A percentile compares a stretch with the other conserved stretches of the same genome.
phyloP scores from a whole-genome alignment of 2,113 vertebrate species.

The Cyprinodon tularosa region DNA sequence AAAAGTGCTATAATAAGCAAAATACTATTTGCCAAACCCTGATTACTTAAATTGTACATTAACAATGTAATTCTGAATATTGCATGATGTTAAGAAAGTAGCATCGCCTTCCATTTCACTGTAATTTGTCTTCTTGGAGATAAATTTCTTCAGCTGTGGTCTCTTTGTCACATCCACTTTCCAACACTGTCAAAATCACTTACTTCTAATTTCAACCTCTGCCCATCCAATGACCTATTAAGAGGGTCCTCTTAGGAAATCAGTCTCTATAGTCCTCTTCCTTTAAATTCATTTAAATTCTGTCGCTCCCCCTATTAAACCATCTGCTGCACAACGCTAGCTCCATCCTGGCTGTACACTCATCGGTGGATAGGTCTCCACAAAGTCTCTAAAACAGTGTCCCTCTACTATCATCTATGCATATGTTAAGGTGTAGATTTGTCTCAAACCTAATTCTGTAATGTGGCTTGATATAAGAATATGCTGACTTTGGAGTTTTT shows the following conservation, averaged over 20 bases:
- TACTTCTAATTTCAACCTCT: constrained; percentile 1
- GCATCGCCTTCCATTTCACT: not conserved
- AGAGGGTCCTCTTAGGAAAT: not conserved
- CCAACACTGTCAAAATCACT: constrained; percentile 1
- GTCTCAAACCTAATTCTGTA: not conserved
- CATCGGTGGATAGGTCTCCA: not conserved
- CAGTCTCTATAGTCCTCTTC: not conserved
- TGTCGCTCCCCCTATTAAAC: not conserved
- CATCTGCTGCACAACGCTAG: not conserved
- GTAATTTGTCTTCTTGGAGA: not conserved
- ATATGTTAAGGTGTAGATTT: not conserved
- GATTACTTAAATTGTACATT: not conserved
- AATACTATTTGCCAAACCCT: not conserved
- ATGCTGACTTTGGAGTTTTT: not conserved
- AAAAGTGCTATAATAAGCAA: not conserved
- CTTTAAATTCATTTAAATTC: not conserved
- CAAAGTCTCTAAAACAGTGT: too few relatives aligned
- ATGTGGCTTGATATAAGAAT: not conserved
- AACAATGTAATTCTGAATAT: not conserved
- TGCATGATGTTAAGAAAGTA: not conserved
- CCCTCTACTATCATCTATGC: too few relatives aligned
- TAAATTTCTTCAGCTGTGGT: not conserved
- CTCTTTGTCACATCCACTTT: constrained; percentile 7
- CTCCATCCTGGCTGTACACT: not conserved
- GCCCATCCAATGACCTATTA: not conserved